Conservation (phyloP, 2,113 vertebrate species). For the Salvelinus fontinalis region DNA sequence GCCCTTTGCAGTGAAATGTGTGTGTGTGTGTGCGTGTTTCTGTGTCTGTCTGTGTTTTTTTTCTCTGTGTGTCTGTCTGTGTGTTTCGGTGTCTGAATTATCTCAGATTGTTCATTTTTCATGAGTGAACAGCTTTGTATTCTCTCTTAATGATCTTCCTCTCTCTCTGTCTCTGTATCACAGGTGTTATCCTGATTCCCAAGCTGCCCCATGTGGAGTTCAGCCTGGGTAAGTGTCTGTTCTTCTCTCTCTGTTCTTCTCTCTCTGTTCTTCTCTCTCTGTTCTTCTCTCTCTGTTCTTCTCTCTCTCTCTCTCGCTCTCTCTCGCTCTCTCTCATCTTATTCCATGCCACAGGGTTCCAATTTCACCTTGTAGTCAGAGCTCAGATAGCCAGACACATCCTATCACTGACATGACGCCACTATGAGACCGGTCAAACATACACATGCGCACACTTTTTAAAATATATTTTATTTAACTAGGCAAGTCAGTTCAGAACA, state of each 20-base stretch:
- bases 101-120: constrained; percentile 1
- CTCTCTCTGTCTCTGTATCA: constrained; percentile 21
- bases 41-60: too few relatives aligned
- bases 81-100: background rate
- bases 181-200: constrained; percentile 54
- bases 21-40: too few relatives aligned
- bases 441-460: too few relatives aligned
- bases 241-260: background rate
- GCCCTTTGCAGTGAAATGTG: too few relatives aligned
- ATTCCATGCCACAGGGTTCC: background rate
- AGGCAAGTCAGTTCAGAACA: too few relatives aligned
- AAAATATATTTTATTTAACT: too few relatives aligned
- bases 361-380: background rate
- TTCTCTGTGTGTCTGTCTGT: too few relatives aligned
- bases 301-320: too few relatives aligned
- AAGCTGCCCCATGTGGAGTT: constrained; percentile 65
- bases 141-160: constrained; percentile 7
- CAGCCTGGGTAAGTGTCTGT: constrained; percentile 65
- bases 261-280: background rate
- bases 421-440: too few relatives aligned
- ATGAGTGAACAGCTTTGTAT: background rate
- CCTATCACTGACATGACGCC: too few relatives aligned
- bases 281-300: too few relatives aligned
- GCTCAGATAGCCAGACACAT: background rate
- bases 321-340: too few relatives aligned